These are phyloP conservation scores for Gobius niger DNA, from an alignment of 2,113 vertebrate species.

Conservation along the genomic window DNA sequence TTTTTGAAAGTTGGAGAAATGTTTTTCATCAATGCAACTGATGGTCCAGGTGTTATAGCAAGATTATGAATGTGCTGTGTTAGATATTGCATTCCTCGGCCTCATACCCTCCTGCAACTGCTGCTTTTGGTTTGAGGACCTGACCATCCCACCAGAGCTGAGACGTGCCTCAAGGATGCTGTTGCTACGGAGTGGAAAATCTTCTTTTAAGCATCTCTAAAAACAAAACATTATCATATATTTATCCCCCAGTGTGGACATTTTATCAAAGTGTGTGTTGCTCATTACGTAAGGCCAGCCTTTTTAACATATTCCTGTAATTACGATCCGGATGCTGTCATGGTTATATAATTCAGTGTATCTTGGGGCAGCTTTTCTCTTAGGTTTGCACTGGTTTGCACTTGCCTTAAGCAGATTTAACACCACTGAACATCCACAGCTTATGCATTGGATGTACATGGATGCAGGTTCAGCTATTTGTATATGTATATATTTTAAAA, in stretches of 20 bases:
- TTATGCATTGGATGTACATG: neutral
- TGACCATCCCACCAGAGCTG: slow-evolving; percentile 81
- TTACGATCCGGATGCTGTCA: slow-evolving; percentile 16
- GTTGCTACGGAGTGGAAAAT: slow-evolving; percentile 81
- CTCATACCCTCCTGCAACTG: slow-evolving; percentile 86
- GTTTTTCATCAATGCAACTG: too few relatives aligned
- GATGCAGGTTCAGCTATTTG: neutral
- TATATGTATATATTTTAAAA: too few relatives aligned
- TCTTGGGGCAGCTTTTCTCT: slow-evolving; percentile 35
- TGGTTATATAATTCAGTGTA: slow-evolving; percentile 36
- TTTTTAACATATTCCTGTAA: slow-evolving; percentile 36
- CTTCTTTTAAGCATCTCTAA: slow-evolving; percentile 58
- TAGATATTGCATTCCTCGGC: slow-evolving; percentile 62
- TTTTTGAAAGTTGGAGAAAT: too few relatives aligned
- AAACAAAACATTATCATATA: slow-evolving; percentile 57
- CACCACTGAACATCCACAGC: neutral
- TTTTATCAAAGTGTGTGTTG: neutral
- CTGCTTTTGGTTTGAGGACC: slow-evolving; percentile 82
- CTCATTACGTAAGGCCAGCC: slow-evolving; percentile 15
- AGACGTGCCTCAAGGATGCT: slow-evolving; percentile 83
- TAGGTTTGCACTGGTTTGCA: neutral
- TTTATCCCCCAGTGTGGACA: neutral
- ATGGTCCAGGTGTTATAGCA: too few relatives aligned
- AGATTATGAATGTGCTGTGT: too few relatives aligned
- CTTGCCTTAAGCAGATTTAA: slow-evolving; percentile 21